phyloP scores from a whole-genome alignment of 2,888 invertebrate genomes.

The Maniola hyperantus region DNA sequence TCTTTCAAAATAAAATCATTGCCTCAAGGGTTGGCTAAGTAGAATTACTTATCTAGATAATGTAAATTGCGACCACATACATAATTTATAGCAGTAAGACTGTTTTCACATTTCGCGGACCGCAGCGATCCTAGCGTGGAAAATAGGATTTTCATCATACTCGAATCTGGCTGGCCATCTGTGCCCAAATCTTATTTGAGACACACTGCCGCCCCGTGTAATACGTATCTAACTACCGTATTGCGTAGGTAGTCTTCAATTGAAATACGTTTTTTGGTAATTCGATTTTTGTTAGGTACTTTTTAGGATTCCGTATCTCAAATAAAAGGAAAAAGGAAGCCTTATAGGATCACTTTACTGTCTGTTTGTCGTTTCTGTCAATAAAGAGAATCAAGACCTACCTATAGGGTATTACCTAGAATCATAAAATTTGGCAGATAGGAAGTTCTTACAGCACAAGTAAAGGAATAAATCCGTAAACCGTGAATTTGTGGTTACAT shows the following conservation, averaged over 20 bases:
- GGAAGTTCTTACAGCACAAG: too few species aligned
- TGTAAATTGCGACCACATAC: constrained; percentile 49
- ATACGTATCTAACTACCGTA: not conserved
- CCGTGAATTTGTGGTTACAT: too few species aligned
- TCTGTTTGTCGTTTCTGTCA: too few species aligned
- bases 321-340: too few species aligned
- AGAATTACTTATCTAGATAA: constrained; percentile 30
- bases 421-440: too few species aligned
- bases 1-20: not conserved
- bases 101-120: constrained; percentile 59
- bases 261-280: not conserved
- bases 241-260: not conserved
- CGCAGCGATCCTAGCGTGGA: constrained; percentile 59
- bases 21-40: not conserved
- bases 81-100: constrained; percentile 63
- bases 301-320: not conserved
- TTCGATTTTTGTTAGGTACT: not conserved
- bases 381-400: too few species aligned
- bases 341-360: too few species aligned
- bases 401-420: too few species aligned
- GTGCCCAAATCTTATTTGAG: constrained; percentile 62
- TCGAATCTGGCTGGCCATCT: constrained; percentile 74
- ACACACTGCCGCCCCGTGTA: constrained; percentile 50
- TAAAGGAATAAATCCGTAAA: too few species aligned
- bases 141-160: constrained; percentile 73